Percentiles rank a stretch among this genome's conserved stretches.
phyloP scores from a whole-genome alignment of 1,140 invertebrate genomes.

The Coptotermes formosanus region DNA sequence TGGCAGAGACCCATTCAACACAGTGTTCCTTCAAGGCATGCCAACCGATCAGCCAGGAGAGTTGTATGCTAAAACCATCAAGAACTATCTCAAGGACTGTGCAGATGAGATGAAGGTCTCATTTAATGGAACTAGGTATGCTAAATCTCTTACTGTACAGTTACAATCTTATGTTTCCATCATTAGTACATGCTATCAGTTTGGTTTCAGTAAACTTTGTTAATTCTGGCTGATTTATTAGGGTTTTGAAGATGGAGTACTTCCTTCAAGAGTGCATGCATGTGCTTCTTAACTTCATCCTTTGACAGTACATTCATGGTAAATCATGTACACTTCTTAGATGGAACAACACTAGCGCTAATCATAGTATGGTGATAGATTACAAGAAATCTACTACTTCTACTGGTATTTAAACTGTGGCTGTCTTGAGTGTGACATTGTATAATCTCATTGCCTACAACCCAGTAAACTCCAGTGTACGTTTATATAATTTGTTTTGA shows the following conservation, averaged over 20 bases:
- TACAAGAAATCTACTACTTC: no score
- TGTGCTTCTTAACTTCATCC: neutral
- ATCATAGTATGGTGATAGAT: no score
- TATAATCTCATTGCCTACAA: no score
- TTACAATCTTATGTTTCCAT: neutral
- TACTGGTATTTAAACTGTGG: no score
- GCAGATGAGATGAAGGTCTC: conserved; percentile 56
- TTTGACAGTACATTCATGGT: no score
- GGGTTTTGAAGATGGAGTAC: neutral
- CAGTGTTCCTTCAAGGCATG: conserved; percentile 72
- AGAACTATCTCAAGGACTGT: conserved; percentile 51
- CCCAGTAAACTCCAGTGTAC: no score
- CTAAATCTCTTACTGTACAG: neutral
- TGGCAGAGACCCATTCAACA: conserved; percentile 70
- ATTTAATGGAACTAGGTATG: conserved; percentile 60
- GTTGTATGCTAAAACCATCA: conserved; percentile 64
- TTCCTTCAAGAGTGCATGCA: neutral
- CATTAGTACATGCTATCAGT: neutral
- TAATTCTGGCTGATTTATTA: neutral
- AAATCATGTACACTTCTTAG: no score
- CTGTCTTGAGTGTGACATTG: no score
- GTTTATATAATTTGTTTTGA: no score
- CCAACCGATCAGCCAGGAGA: conserved; percentile 67
- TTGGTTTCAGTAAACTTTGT: neutral
- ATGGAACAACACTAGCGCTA: no score